These are phyloP conservation scores for Botia almorhae DNA, from an alignment of 2,797 vertebrate genomes.

Conservation along the genomic window DNA sequence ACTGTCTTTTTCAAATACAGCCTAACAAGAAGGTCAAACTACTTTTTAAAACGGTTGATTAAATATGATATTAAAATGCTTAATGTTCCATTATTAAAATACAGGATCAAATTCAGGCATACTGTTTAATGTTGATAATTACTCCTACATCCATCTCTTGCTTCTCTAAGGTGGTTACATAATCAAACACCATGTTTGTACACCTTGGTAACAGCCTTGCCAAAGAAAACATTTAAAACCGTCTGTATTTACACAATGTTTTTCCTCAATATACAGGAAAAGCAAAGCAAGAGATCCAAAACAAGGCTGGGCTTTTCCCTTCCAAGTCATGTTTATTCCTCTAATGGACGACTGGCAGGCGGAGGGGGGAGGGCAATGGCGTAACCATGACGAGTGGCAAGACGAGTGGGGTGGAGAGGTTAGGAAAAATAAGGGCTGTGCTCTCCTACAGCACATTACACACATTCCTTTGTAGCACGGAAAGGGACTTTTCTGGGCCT, in stretches of 20 bases:
- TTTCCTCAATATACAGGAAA: constrained; percentile 60
- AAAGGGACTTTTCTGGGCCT: constrained; percentile 45
- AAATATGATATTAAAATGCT: neutral
- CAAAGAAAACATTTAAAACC: constrained; percentile 39
- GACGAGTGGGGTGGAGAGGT: constrained; percentile 31
- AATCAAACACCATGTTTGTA: constrained; percentile 32
- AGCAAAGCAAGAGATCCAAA: constrained; percentile 37
- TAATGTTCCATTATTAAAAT: neutral
- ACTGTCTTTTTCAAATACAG: too few relatives aligned
- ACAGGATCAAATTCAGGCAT: constrained; percentile 18
- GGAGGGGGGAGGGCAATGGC: constrained; percentile 35
- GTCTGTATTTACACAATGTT: constrained; percentile 51
- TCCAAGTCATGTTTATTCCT: constrained; percentile 54
- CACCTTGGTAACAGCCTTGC: constrained; percentile 24
- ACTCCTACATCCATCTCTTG: constrained; percentile 14
- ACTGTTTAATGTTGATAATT: neutral
- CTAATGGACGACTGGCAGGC: constrained; percentile 16
- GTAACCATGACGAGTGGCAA: constrained; percentile 51
- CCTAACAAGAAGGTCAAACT: too few relatives aligned
- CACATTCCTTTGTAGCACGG: constrained; percentile 45
- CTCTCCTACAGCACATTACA: constrained; percentile 11
- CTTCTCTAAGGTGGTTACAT: constrained; percentile 11
- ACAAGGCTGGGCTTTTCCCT: constrained; percentile 45
- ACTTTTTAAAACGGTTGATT: too few relatives aligned
- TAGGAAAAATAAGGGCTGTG: constrained; percentile 35